Base-by-base conservation (phyloP, 2,888 invertebrate genomes). In the Onthophagus sagittarius region DNA sequence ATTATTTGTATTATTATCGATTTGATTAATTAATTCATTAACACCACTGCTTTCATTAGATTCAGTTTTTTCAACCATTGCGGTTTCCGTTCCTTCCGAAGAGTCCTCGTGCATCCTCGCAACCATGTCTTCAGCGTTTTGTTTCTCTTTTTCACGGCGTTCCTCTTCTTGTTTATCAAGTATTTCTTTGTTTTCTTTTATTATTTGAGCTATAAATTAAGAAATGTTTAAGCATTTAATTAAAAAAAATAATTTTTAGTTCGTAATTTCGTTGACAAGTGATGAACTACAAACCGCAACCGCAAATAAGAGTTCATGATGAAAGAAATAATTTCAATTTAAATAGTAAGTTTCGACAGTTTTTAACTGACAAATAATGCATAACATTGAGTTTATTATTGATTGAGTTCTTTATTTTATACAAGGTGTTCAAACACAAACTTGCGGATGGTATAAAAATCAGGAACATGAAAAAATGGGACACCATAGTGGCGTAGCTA, bases 121-220 rank as follows among this genome's bases (percentile, higher is more conserved):
- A 15, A 87, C 86, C 85, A 86, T 86, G 73, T 87, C 88, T 77
- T 88, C 88, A 0, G 87, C 86, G 70, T 87, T 86, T 77, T 88
- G 87, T 33, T 86, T 84, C 70, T 87, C 86, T 74, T 85, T 86
- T 77, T 88, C 88, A 75, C 86, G 85, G 74, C 86, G 83, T 76
- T 87, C 86, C 76, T 87, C 87, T 78, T 88, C 86, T 71, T 88
- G 85, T 76, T 85, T 88, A 78, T 91, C 91, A 78, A 90, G 89
- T 67, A 88, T 88, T 78, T 90, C 88, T 83, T 91, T 91, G 80
- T 88, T 89, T 73, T 88, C 84, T 83, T 91, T 92, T 15, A 89
- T 77, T 75, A 93, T 89, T 76, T 87, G 86, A 39, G 87, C 87
- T 88, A 79, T 14, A 83, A 82, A 62, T 75, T 72, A 71, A 71